Evolutionary conservation across 2,888 invertebrate genomes (phyloP).

Genomic region (Hemistola chrysoprasaria): DNA sequence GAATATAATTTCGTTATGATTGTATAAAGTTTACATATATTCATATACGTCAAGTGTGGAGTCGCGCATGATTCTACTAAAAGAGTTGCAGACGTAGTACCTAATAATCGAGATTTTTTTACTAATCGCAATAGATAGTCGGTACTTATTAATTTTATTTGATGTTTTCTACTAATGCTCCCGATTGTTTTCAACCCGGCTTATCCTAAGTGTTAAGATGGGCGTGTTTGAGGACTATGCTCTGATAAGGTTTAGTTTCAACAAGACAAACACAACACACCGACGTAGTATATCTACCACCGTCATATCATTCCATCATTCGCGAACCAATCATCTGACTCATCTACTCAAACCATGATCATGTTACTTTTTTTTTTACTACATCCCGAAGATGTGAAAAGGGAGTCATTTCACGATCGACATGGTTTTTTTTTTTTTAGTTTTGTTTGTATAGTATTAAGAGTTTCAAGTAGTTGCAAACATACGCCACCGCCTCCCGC

Average conservation of each 20-base stretch:
- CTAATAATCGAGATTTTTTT: constrained; percentile 10
- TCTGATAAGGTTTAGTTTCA: constrained; percentile 32
- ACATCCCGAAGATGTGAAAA: constrained; percentile 42
- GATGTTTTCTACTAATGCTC: constrained; percentile 21
- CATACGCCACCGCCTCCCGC: constrained; percentile 55
- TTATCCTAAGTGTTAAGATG: constrained; percentile 19
- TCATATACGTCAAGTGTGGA: constrained; percentile 46
- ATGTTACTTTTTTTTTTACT: constrained; percentile 51
- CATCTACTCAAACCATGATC: constrained; percentile 22
- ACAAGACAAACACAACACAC: constrained; percentile 71
- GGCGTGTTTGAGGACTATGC: constrained; percentile 22
- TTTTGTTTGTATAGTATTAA: constrained; percentile 66
- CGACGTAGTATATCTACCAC: constrained; percentile 55
- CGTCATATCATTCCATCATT: constrained; percentile 50
- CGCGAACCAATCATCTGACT: constrained; percentile 35
- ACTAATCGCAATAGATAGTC: constrained; percentile 2
- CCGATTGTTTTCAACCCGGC: constrained; percentile 20
- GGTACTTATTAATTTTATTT: constrained; percentile 19
- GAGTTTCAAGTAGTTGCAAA: constrained; percentile 56
- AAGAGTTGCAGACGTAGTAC: constrained; percentile 17
- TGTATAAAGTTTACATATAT: constrained; percentile 37
- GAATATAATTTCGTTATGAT: constrained; percentile 30
- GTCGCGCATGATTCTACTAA: constrained; percentile 50
- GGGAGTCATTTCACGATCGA: constrained; percentile 67
- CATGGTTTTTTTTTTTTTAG: constrained; percentile 63